Evolutionary conservation across 2,888 invertebrate genomes (phyloP).

Genomic region (Luperina nickerlii): DNA sequence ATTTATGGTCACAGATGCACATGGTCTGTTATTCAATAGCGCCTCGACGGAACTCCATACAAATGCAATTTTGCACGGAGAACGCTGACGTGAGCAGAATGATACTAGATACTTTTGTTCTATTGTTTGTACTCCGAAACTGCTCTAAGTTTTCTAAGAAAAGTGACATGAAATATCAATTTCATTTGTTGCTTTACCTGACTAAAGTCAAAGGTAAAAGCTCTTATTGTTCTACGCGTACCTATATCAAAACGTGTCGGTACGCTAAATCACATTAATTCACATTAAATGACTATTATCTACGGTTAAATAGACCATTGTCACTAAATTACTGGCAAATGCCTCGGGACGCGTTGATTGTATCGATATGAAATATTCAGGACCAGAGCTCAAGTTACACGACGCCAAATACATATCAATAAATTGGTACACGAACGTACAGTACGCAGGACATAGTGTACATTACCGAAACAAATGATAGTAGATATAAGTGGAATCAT

Average conservation of each 20-base stretch:
- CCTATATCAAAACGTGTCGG: conserved; percentile 43
- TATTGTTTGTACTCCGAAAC: conserved; percentile 40
- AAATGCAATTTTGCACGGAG: conserved; percentile 61
- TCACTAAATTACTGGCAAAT: conserved; percentile 75
- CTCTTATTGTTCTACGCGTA: conserved; percentile 4
- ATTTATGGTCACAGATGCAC: conserved; percentile 40
- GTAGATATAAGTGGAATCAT: conserved; percentile 21
- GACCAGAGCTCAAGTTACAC: conserved; percentile 52
- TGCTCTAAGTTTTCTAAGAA: conserved; percentile 26
- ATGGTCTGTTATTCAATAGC: conserved; percentile 55
- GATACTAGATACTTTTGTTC: conserved; percentile 45
- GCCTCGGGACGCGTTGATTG: conserved; percentile 72
- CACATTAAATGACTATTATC: conserved; percentile 68
- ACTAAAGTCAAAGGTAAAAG: conserved; percentile 8
- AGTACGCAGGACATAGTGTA: neutral
- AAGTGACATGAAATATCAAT: conserved; percentile 39
- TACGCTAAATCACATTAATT: conserved; percentile 62
- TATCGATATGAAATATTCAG: conserved; percentile 72
- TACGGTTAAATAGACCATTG: conserved; percentile 71
- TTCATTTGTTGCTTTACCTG: conserved; percentile 12
- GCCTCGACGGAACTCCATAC: conserved; percentile 48
- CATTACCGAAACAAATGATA: neutral
- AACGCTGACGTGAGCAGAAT: conserved; percentile 60
- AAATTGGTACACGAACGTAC: conserved; percentile 57
- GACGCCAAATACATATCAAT: conserved; percentile 66